Evolutionary conservation across 2,113 vertebrate genomes (phyloP).

Genomic region (Istiophorus platypterus): DNA sequence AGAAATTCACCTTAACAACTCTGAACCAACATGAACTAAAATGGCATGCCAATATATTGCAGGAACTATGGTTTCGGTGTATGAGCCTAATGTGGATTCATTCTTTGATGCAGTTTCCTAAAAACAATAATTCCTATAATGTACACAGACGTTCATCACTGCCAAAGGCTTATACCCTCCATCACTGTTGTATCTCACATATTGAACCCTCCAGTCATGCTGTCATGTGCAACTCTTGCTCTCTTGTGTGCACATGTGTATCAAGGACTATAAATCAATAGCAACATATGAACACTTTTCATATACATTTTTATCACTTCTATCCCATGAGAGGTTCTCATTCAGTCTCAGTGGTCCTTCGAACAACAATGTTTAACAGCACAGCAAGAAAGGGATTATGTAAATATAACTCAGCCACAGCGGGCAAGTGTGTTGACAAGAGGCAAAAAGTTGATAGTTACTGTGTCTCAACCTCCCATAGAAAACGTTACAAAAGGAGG

Average conservation of each 20-base stretch:
- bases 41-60: conserved; percentile 25
- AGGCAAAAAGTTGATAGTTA: conserved; percentile 15
- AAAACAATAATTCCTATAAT: conserved; percentile 12
- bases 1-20: conserved; percentile 16
- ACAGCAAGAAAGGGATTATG: conserved; percentile 28
- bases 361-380: conserved; percentile 22
- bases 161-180: neutral
- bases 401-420: conserved; percentile 39
- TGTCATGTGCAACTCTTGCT: neutral
- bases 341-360: neutral
- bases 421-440: conserved; percentile 5
- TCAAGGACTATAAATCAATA: conserved; percentile 9
- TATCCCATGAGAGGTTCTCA: neutral
- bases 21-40: neutral
- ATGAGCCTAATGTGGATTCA: neutral
- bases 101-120: neutral
- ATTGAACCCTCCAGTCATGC: neutral
- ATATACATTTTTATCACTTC: conserved; percentile 11
- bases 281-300: conserved; percentile 10
- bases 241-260: too few relatives aligned
- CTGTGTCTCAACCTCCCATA: conserved; percentile 43
- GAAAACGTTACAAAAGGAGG: conserved; percentile 40
- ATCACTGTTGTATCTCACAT: neutral
- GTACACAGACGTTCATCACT: neutral
- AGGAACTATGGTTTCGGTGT: neutral